Conservation (phyloP, 2,888 invertebrate genomes). For the Odontocolon sp. region DNA sequence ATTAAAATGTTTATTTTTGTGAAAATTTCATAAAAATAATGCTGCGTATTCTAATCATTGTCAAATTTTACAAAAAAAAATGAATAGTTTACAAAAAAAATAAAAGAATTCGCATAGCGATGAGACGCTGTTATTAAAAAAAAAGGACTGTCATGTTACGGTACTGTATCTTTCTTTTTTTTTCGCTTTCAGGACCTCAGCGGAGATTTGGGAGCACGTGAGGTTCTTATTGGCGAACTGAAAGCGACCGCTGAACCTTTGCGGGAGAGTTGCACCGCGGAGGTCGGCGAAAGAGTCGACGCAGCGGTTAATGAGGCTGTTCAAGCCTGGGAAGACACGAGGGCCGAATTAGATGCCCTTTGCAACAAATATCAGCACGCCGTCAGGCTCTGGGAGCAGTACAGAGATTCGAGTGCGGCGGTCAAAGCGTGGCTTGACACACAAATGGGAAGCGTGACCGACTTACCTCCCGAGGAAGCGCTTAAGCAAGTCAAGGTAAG, state of each 20-base stretch:
- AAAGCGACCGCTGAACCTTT: conserved; percentile 88
- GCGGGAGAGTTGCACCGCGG: conserved; percentile 86
- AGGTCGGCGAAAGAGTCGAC: conserved; percentile 88
- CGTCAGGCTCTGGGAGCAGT: conserved; percentile 90
- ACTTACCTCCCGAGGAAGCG: conserved; percentile 88
- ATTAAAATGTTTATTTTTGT: no score
- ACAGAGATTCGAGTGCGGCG: conserved; percentile 89
- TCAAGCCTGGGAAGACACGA: conserved; percentile 91
- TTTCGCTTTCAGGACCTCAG: conserved; percentile 85
- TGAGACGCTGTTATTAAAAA: background rate
- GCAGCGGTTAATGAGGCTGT: conserved; percentile 90
- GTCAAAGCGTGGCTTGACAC: conserved; percentile 89
- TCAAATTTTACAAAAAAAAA: no score
- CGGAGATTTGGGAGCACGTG: conserved; percentile 88
- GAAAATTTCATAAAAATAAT: no score
- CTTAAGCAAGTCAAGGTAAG: conserved; percentile 88
- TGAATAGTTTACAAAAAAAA: no score
- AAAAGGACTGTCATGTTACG: background rate
- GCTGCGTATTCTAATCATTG: no score
- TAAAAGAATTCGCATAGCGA: background rate
- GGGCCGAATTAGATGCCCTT: conserved; percentile 88
- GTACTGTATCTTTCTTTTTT: conserved; percentile 10
- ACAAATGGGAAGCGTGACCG: conserved; percentile 88
- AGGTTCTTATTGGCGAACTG: conserved; percentile 88
- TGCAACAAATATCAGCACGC: conserved; percentile 91